phyloP scores from a whole-genome alignment of 2,797 vertebrate genomes.

The Poecilia wingei region DNA sequence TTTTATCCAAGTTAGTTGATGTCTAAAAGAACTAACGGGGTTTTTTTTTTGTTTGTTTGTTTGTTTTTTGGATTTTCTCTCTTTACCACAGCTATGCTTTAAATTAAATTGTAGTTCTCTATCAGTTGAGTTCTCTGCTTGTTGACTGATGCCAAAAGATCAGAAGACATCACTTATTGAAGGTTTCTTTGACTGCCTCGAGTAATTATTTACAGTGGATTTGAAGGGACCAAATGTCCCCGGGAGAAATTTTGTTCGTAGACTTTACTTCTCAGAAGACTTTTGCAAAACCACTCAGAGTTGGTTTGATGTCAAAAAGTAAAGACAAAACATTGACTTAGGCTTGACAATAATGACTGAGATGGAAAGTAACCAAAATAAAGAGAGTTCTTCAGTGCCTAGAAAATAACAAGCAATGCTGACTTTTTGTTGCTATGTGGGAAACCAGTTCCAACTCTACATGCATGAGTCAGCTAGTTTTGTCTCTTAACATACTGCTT shows the following conservation, averaged over 20 bases:
- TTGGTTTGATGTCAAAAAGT: background rate
- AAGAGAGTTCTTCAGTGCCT: background rate
- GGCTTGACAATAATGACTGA: background rate
- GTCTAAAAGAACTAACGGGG: background rate
- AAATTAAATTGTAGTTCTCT: background rate
- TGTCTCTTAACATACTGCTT: background rate
- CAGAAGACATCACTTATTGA: background rate
- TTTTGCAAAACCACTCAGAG: background rate
- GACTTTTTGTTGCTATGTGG: background rate
- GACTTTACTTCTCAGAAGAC: background rate
- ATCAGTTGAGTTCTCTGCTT: background rate
- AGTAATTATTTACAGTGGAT: background rate
- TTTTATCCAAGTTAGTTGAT: conserved; percentile 1
- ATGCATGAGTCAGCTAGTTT: background rate
- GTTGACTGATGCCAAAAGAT: conserved; percentile 4
- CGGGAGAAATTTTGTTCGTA: background rate
- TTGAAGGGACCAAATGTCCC: background rate
- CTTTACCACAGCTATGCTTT: background rate
- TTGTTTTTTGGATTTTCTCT: background rate
- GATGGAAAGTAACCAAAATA: background rate
- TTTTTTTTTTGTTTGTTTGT: background rate
- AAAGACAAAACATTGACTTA: background rate
- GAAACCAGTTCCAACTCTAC: background rate
- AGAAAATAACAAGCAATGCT: background rate
- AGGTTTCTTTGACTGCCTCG: background rate